Conservation (phyloP, 2,888 invertebrate genomes). For the Hoplodrina blanda region DNA sequence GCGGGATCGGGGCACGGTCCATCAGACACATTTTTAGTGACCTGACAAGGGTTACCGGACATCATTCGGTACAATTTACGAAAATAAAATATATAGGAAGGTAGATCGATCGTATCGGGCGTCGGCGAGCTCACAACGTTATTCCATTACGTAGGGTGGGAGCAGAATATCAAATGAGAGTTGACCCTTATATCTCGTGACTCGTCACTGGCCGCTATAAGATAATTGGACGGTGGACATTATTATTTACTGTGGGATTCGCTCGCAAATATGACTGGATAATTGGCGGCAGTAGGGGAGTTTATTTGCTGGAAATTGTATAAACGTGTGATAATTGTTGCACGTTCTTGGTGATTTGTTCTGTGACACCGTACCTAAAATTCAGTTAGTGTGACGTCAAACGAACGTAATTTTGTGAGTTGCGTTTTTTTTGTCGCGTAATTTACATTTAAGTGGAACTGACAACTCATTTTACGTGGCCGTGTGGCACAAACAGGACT, state of each 20-base stretch:
- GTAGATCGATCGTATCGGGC: constrained; percentile 81
- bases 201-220: constrained; percentile 67
- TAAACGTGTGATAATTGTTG: constrained; percentile 34
- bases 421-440: too few species aligned
- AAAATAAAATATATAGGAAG: constrained; percentile 84
- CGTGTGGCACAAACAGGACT: too few species aligned
- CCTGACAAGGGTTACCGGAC: constrained; percentile 84
- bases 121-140: constrained; percentile 82
- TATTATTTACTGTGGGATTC: constrained; percentile 61
- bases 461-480: too few species aligned
- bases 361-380: background rate
- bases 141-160: constrained; percentile 86
- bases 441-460: too few species aligned
- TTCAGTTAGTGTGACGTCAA: background rate
- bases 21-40: constrained; percentile 75
- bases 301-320: constrained; percentile 43
- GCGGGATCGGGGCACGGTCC: constrained; percentile 58
- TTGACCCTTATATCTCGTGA: constrained; percentile 82
- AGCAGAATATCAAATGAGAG: constrained; percentile 85
- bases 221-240: constrained; percentile 71
- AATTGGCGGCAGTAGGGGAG: constrained; percentile 51
- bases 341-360: constrained; percentile 17
- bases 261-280: constrained; percentile 57
- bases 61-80: constrained; percentile 85
- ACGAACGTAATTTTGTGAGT: too few species aligned